Evolutionary conservation across 2,888 invertebrate genomes (phyloP).

Genomic region (Deroplatys truncata): DNA sequence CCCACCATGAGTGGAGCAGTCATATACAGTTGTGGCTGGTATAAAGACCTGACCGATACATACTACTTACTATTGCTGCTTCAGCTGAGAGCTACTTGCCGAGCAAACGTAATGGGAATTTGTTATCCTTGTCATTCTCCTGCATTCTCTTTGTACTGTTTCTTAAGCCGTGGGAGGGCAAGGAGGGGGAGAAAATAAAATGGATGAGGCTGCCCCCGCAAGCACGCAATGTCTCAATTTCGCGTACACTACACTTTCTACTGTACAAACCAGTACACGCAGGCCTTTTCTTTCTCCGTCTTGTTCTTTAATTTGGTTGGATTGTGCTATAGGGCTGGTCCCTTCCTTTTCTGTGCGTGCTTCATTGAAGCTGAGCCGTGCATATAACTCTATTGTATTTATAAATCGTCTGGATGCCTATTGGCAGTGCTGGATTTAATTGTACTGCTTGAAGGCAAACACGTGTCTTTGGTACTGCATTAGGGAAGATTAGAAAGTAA

Average conservation of each 20-base stretch:
- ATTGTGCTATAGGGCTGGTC: background rate
- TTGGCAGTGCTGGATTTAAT: constrained; percentile 2
- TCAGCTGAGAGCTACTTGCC: background rate
- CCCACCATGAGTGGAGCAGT: too few relatives aligned
- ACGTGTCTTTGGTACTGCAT: background rate
- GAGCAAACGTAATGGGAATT: background rate
- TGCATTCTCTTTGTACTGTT: background rate
- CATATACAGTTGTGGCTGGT: too few relatives aligned
- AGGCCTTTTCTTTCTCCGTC: background rate
- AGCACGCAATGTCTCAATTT: constrained; percentile 11
- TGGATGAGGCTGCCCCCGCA: background rate
- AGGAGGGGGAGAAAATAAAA: background rate
- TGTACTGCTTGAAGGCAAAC: background rate
- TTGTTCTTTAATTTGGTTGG: background rate
- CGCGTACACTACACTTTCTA: background rate
- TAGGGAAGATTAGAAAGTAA: background rate
- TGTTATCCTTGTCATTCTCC: background rate
- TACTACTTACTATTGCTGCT: background rate
- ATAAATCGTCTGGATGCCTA: background rate
- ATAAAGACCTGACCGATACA: background rate
- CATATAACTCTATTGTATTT: background rate
- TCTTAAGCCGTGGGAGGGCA: background rate
- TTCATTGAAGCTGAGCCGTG: background rate
- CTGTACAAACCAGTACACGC: background rate
- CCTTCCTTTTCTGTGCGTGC: background rate